Base-by-base conservation (phyloP, 2,888 invertebrate genomes). In the Trachelus troglodyta region DNA sequence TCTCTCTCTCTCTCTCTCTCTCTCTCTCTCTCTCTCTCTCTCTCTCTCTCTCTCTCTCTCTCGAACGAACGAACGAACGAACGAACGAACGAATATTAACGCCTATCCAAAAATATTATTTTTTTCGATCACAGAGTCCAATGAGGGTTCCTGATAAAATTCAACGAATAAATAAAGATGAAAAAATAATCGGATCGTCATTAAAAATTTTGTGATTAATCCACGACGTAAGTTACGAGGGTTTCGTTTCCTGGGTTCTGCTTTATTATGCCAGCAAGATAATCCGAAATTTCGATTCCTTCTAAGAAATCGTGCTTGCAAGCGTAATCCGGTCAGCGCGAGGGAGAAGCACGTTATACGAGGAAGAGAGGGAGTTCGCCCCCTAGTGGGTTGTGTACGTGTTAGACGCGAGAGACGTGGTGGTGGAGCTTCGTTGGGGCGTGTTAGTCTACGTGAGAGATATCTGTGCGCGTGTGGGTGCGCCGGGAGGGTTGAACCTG, bases 271-370 rank as follows among this genome's bases (percentile, higher is more conserved):
- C 56, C 23, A 56, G 56, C 9, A 56, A 23, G 56, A 56, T 56
- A 23, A 56, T 56, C 23, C 56, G 56, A 56, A 56, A 56, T 56
- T 56, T 56, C 56, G 56, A 56, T 56, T 56, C 56, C 15, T 15
- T 6, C 9, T 6, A 9, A 56, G 56, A 34, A 71, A 34, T 31
- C 71, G 71, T 15, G 71, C 71, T 71, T 71, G 71, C 56, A 73
- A 78, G 78, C 77, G 80, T 81, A 84, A 84, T 81, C 80, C 82
- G 84, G 82, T 84, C 80, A 83, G 79, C 81, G 79, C 35, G 78
- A 82, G 81, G 71, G 79, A 79, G 82, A 77, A 76, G 4, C 31
- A 15, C 75, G 71, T 76, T 75, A 77, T 31, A 15, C 40, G 56
- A 79, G 79, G 79, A 23, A 69, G 75, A 79, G 31, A 78, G 56